These are phyloP conservation scores for Griposia aprilina DNA, from an alignment of 2,888 invertebrate species.

Conservation along the genomic window DNA sequence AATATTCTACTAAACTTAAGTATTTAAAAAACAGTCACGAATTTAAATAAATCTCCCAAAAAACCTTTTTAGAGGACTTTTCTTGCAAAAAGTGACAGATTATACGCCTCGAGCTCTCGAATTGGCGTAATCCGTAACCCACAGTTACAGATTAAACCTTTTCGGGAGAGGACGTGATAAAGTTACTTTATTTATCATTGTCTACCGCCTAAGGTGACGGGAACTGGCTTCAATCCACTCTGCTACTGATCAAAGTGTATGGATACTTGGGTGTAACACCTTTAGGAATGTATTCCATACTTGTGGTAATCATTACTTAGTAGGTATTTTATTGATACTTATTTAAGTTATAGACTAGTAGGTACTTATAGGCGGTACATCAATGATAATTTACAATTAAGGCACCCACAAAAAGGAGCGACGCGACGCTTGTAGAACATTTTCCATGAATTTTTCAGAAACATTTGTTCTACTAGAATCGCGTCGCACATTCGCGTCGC, in stretches of 20 bases:
- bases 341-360: background rate
- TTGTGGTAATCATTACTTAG: background rate
- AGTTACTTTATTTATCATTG: conserved; percentile 54
- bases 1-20: background rate
- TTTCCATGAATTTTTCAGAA: no score
- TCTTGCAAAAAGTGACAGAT: conserved; percentile 26
- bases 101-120: background rate
- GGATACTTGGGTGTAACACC: background rate
- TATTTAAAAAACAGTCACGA: background rate
- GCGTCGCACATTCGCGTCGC: no score
- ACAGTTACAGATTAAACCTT: conserved; percentile 32
- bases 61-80: background rate
- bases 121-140: conserved; percentile 43
- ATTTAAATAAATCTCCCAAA: conserved; percentile 2
- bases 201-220: conserved; percentile 13
- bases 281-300: background rate
- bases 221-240: conserved; percentile 10
- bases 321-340: background rate
- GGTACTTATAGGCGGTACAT: no score
- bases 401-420: no score
- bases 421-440: no score
- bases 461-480: no score
- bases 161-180: conserved; percentile 30
- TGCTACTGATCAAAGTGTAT: conserved; percentile 4
- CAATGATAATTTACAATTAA: no score